Conservation (phyloP, 2,888 invertebrate species). For the Pseudococcus jackbeardsleyi region DNA sequence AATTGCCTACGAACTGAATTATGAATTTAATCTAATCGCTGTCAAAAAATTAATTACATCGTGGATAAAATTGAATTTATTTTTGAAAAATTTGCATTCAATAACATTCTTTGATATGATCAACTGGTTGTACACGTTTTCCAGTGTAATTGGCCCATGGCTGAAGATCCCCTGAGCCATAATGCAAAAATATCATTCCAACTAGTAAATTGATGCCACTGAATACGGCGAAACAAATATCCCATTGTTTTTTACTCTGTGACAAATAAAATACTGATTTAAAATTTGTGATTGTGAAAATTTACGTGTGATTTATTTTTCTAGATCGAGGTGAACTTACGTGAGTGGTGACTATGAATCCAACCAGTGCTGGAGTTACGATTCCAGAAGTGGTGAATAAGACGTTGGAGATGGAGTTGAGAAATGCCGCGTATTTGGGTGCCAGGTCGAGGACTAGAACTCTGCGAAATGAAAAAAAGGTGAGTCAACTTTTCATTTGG, state of each 20-base stretch:
- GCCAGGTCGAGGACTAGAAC: constrained; percentile 23
- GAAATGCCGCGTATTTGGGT: not conserved
- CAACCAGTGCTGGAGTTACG: not conserved
- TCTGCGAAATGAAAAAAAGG: not conserved
- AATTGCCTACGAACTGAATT: not conserved
- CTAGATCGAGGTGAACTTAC: not conserved
- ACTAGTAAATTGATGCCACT: not conserved
- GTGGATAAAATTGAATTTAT: not conserved
- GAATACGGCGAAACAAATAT: constrained; percentile 27
- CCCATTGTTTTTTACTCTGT: constrained; percentile 34
- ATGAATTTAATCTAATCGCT: not conserved
- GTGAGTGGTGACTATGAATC: constrained; percentile 22
- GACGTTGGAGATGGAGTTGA: constrained; percentile 10
- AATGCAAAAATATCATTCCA: not conserved
- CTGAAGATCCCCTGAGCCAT: not conserved
- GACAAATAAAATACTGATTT: not conserved
- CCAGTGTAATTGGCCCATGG: constrained; percentile 34
- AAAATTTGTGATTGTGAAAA: not conserved
- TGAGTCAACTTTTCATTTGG: not conserved
- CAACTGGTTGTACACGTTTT: not conserved
- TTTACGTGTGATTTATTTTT: not conserved
- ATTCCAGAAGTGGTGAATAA: not conserved
- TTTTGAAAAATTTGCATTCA: not conserved
- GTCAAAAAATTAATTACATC: not conserved
- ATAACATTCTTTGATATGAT: not conserved